These are phyloP conservation scores for Oncorhynchus masou DNA, from an alignment of 2,113 vertebrate genomes.

Conservation along the genomic window DNA sequence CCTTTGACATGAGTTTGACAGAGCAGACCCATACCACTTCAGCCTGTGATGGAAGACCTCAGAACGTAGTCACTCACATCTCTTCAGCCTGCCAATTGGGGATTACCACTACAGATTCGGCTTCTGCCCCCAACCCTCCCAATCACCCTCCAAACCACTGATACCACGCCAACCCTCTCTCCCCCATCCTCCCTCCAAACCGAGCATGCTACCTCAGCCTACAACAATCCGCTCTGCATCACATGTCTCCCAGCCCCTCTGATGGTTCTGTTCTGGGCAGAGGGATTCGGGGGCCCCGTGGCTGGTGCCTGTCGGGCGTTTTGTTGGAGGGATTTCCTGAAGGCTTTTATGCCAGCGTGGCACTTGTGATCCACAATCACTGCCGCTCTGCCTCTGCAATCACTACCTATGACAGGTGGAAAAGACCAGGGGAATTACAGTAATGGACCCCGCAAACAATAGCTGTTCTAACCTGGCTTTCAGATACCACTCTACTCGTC, in stretches of 20 bases:
- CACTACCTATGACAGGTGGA: constrained; percentile 53
- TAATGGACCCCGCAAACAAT: constrained; percentile 19
- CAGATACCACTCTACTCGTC: constrained; percentile 16
- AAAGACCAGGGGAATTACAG: constrained; percentile 52
- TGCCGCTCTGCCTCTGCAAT: constrained; percentile 50
- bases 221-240: constrained; percentile 57
- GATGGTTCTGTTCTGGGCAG: constrained; percentile 23
- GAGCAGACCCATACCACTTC: constrained; percentile 46
- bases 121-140: constrained; percentile 34
- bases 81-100: constrained; percentile 55
- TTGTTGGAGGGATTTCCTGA: constrained; percentile 72
- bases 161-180: background rate
- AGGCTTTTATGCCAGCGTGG: constrained; percentile 54
- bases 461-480: constrained; percentile 11
- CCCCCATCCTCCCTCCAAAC: background rate
- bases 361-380: constrained; percentile 47
- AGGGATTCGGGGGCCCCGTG: constrained; percentile 34
- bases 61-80: constrained; percentile 48
- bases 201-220: constrained; percentile 11
- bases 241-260: constrained; percentile 30
- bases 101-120: constrained; percentile 57
- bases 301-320: constrained; percentile 52
- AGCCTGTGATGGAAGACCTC: constrained; percentile 44
- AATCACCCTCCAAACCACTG: constrained; percentile 29
- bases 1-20: constrained; percentile 45